Evolutionary conservation across 2,797 vertebrate genomes (phyloP).

Genomic region (Lepus oiostolus): DNA sequence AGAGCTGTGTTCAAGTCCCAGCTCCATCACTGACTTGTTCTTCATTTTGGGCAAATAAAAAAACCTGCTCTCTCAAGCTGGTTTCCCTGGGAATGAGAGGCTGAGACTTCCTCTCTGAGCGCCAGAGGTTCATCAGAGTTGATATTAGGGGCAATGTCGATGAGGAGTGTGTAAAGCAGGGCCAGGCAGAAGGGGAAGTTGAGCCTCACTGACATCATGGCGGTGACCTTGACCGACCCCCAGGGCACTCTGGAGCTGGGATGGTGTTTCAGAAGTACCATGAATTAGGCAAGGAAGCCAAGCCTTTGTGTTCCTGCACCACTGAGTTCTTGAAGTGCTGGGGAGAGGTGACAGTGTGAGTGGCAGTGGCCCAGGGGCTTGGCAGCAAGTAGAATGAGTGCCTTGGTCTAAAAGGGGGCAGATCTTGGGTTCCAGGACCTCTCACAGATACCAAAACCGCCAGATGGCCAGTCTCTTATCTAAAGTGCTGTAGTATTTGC

Average conservation of each 20-base stretch:
- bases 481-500: too few relatives aligned
- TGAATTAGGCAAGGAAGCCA: not conserved
- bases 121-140: rapidly evolving
- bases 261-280: not conserved
- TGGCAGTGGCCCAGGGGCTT: too few relatives aligned
- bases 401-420: not conserved
- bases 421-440: not conserved
- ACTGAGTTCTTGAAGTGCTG: not conserved
- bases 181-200: not conserved
- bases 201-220: rapidly evolving
- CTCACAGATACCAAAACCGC: not conserved
- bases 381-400: not conserved
- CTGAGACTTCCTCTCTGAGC: not conserved
- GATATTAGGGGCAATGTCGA: rapidly evolving
- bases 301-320: not conserved
- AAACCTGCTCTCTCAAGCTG: not conserved
- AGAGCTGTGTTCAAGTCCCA: not conserved
- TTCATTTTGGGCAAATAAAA: not conserved
- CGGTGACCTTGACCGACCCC: not conserved
- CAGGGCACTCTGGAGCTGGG: too few relatives aligned
- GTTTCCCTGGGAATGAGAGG: not conserved
- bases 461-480: too few relatives aligned
- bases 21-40: not conserved
- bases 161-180: too few relatives aligned
- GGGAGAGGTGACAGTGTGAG: too few relatives aligned